Evolutionary conservation across 1,140 invertebrate genomes (phyloP).

Genomic region (Rhyacophila brunnea): DNA sequence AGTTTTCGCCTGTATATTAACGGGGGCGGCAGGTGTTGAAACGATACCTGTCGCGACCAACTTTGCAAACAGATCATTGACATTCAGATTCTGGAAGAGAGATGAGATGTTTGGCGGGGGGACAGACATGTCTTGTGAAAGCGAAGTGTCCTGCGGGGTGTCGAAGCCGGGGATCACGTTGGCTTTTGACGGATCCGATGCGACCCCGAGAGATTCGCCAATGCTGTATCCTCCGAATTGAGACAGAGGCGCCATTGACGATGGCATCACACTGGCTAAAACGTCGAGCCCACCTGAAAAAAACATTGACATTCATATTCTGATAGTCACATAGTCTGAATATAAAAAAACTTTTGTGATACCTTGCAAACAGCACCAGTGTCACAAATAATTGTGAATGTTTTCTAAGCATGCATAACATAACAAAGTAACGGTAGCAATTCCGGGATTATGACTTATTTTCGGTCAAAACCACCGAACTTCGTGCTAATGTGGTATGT

Average conservation of each 20-base stretch:
- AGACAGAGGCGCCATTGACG: conserved; percentile 58
- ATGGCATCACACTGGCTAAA: conserved; percentile 63
- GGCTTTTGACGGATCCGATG: no score
- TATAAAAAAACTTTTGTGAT: no score
- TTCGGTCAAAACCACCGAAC: no score
- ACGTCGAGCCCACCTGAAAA: conserved; percentile 55
- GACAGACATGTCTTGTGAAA: conserved; percentile 41
- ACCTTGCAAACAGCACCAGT: no score
- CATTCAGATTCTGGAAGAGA: conserved; percentile 60
- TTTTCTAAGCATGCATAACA: no score
- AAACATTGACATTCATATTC: no score
- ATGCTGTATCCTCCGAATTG: conserved; percentile 53
- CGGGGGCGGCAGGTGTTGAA: conserved; percentile 10
- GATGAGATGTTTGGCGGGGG: conserved; percentile 33
- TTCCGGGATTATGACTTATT: no score
- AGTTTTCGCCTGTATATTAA: not conserved
- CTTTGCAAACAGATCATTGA: conserved; percentile 80
- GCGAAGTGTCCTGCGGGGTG: not conserved
- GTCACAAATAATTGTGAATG: no score
- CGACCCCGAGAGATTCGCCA: conserved; percentile 34
- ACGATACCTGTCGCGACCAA: conserved; percentile 79
- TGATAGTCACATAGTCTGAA: no score
- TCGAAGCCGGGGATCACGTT: not conserved
- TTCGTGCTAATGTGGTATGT: no score
- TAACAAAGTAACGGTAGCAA: no score